These are phyloP conservation scores for Lepus oiostolus DNA, from an alignment of 2,797 vertebrate species.

Conservation along the genomic window DNA sequence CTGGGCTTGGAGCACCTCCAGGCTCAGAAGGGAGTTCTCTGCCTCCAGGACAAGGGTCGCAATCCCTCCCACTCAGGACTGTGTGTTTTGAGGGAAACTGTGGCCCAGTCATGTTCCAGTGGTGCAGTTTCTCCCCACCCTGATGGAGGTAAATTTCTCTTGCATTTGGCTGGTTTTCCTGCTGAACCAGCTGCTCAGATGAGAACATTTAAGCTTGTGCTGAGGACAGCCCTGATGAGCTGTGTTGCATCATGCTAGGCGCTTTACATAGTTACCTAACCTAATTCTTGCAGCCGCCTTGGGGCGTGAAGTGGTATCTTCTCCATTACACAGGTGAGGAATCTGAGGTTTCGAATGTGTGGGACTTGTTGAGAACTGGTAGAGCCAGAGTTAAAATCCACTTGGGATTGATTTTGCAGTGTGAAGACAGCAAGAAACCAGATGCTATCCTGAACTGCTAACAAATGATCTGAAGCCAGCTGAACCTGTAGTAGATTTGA, in stretches of 20 bases:
- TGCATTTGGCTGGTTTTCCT: not conserved
- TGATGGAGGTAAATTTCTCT: not conserved
- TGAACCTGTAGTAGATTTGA: not conserved
- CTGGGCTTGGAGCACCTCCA: not conserved
- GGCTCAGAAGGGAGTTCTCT: not conserved
- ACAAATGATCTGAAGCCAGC: not conserved
- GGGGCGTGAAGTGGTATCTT: not conserved
- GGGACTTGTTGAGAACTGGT: not conserved
- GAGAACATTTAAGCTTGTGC: not conserved
- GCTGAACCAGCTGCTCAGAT: not conserved
- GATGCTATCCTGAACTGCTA: not conserved
- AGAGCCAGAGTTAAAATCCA: not conserved
- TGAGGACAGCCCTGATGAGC: not conserved
- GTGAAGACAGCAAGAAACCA: slow-evolving; percentile 2
- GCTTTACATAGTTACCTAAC: not conserved
- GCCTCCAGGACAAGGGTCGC: not conserved
- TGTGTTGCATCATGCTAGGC: not conserved
- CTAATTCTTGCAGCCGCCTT: not conserved
- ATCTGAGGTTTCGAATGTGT: not conserved
- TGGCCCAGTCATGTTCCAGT: not conserved
- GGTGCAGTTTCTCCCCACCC: not conserved
- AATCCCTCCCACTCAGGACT: not conserved
- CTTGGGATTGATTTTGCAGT: not conserved
- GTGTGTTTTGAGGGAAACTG: not conserved
- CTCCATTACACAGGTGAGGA: not conserved